Evolutionary conservation across 2,888 invertebrate species (phyloP).

Genomic region (Caenorhabditis sulstoni): DNA sequence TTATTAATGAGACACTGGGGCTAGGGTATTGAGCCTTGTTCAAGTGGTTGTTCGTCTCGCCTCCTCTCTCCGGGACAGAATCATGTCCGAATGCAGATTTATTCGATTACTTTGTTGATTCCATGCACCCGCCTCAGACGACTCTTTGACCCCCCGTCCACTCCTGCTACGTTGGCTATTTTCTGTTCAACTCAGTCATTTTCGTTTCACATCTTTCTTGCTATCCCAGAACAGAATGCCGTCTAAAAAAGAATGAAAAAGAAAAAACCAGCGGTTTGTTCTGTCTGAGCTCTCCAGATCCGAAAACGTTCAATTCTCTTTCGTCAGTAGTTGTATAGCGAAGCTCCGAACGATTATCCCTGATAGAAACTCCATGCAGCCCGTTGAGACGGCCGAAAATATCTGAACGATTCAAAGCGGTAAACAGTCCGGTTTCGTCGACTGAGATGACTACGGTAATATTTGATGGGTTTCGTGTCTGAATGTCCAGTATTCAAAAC

Average conservation of each 20-base stretch:
- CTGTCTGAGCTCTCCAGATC: no score
- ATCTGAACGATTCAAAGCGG: no score
- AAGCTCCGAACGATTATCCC: no score
- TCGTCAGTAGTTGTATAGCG: no score
- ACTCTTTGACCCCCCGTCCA: conserved; percentile 22
- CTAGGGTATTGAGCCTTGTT: conserved; percentile 46
- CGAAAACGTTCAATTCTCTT: no score
- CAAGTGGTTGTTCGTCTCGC: conserved; percentile 51
- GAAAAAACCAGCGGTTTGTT: no score
- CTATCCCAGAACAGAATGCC: neutral
- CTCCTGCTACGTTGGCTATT: neutral
- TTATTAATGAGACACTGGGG: conserved; percentile 58
- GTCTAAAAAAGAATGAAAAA: neutral
- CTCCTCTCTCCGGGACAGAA: conserved; percentile 27
- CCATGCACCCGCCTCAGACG: conserved; percentile 20
- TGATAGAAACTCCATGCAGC: no score
- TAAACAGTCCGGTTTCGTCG: no score
- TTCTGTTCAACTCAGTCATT: conserved; percentile 9
- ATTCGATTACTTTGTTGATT: conserved; percentile 59
- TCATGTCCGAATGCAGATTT: conserved; percentile 43
- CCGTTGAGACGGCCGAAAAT: no score
- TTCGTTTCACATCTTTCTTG: conserved; percentile 13
- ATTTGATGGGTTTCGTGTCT: no score
- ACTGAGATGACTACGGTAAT: no score
- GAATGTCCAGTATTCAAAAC: no score